Conservation (phyloP, 2,888 invertebrate species). For the Tromatobia lineatoria region DNA sequence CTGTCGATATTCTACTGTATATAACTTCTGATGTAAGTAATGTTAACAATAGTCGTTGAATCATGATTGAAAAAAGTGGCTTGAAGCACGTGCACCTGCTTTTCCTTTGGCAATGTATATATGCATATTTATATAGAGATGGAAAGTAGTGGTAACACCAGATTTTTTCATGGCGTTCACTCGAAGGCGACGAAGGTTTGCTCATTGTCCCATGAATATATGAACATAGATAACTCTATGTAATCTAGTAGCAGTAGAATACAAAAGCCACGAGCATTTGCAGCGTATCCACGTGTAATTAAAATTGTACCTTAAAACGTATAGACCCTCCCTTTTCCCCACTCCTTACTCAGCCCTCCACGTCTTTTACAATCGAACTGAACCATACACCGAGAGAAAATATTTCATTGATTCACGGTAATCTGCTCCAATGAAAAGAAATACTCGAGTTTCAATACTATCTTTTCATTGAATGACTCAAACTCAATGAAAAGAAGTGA, state of each 20-base stretch:
- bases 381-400: no score
- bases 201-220: background rate
- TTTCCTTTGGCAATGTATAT: no score
- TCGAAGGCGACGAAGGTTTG: background rate
- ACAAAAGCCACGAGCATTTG: background rate
- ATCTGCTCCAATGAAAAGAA: no score
- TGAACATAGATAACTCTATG: background rate
- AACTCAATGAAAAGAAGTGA: no score
- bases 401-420: no score
- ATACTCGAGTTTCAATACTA: no score
- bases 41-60: background rate
- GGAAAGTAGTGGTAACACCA: no score
- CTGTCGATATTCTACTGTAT: background rate
- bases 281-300: conserved; percentile 24
- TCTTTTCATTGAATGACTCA: no score
- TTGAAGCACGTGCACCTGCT: background rate
- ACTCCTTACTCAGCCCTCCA: no score
- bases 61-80: background rate
- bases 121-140: no score
- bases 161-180: background rate
- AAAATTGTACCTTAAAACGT: conserved; percentile 13
- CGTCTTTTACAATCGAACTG: background rate
- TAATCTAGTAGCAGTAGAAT: background rate
- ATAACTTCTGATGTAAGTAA: background rate
- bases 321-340: no score